A percentile compares a stretch with the other conserved stretches of the same genome.
phyloP scores from a whole-genome alignment of 2,888 invertebrate species.

The Lucinisca nassula region DNA sequence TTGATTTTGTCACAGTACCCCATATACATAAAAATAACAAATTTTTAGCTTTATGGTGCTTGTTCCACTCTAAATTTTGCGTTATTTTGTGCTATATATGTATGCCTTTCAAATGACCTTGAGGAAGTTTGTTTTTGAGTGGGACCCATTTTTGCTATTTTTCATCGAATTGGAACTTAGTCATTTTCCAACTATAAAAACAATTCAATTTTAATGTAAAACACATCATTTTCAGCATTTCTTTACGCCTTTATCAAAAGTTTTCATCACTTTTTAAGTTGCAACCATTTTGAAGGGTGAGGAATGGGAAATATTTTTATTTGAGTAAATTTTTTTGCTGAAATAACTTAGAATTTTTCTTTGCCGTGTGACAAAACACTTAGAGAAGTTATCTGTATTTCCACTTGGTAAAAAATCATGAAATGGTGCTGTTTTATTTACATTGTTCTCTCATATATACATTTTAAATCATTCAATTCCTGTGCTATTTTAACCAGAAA shows the following conservation, averaged over 20 bases:
- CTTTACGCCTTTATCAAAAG: not conserved
- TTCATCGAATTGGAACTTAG: conserved; percentile 63
- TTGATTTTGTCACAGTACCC: conserved; percentile 5
- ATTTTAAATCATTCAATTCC: too few species aligned
- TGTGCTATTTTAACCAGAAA: too few species aligned
- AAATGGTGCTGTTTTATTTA: too few species aligned
- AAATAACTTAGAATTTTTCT: not conserved
- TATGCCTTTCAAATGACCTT: conserved; percentile 79
- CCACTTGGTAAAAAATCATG: too few species aligned
- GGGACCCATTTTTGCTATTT: conserved; percentile 85
- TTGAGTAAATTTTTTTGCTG: not conserved
- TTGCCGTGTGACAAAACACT: too few species aligned
- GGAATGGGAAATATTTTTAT: not conserved
- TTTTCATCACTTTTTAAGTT: not conserved
- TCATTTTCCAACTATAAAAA: not conserved
- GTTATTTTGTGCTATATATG: conserved; percentile 45
- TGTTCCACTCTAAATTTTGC: conserved; percentile 75
- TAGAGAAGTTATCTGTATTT: too few species aligned
- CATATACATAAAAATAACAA: conserved; percentile 23
- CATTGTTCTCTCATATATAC: too few species aligned
- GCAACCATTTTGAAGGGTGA: not conserved
- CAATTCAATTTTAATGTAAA: not conserved
- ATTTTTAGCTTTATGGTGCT: conserved; percentile 52
- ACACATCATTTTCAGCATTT: not conserved
- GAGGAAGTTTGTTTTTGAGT: conserved; percentile 70